These are phyloP conservation scores for Lytechinus pictus DNA, from an alignment of 35 echinoderm and acorn worm genomes.

Conservation along the genomic window DNA sequence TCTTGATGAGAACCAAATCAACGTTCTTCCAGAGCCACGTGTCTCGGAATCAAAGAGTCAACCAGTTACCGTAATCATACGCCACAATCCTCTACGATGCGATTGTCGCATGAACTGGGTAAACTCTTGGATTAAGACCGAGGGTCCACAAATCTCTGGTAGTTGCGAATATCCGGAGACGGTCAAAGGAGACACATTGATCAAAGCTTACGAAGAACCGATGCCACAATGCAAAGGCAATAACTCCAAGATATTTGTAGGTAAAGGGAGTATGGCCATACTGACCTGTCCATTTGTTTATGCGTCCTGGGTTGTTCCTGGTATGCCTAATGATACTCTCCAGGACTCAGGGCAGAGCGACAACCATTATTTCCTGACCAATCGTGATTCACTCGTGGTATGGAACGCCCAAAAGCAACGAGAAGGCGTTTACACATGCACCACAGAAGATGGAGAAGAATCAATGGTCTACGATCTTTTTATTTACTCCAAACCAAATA, in stretches of 20 bases:
- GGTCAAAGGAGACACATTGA: neutral
- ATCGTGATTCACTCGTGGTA: neutral
- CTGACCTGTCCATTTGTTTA: neutral
- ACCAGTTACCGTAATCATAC: neutral
- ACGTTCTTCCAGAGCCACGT: neutral
- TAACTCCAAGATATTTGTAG: neutral
- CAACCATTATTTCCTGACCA: constrained; percentile 7
- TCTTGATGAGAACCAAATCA: neutral
- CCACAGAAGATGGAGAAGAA: neutral
- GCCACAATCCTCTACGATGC: constrained; percentile 16
- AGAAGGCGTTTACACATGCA: neutral
- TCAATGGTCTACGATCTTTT: neutral
- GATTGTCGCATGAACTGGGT: constrained; percentile 40
- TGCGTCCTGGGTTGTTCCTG: neutral
- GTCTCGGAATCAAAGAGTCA: neutral
- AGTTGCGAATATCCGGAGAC: neutral
- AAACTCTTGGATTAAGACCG: neutral
- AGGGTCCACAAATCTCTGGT: neutral
- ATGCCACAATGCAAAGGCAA: neutral
- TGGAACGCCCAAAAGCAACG: constrained; percentile 27
- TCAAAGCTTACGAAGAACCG: neutral
- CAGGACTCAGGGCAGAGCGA: neutral
- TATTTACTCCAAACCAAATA: no score
- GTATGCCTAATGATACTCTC: neutral
- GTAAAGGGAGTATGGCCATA: neutral